Percentiles rank a stretch among this genome's conserved stretches.
These are phyloP conservation scores for Diplodus puntazzo DNA, from an alignment of 2,797 vertebrate species.

Conservation along the genomic window DNA sequence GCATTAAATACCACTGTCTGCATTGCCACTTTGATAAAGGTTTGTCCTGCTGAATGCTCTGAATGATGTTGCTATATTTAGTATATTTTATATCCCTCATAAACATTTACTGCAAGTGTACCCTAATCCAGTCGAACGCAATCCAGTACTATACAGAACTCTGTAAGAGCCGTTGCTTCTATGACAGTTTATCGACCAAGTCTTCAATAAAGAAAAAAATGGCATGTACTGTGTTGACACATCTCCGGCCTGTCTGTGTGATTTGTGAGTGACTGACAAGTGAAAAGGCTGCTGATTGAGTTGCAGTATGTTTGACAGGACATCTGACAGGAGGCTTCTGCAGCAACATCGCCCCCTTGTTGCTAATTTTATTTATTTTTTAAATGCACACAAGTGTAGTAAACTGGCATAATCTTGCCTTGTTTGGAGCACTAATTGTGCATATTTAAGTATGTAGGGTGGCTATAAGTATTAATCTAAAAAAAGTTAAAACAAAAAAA, in stretches of 20 bases:
- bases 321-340: not conserved
- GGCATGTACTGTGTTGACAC: conserved; percentile 76
- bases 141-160: conserved; percentile 78
- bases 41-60: conserved; percentile 91
- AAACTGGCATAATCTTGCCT: not conserved
- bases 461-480: not conserved
- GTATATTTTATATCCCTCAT: conserved; percentile 83
- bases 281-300: not conserved
- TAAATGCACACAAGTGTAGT: not conserved
- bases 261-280: conserved; percentile 16
- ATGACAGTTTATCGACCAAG: conserved; percentile 78
- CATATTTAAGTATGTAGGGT: not conserved
- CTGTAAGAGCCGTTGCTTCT: conserved; percentile 74
- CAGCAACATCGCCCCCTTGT: conserved; percentile 28
- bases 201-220: conserved; percentile 82
- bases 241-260: conserved; percentile 30
- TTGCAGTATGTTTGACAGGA: not conserved
- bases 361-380: not conserved
- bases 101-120: conserved; percentile 77
- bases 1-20: conserved; percentile 93
- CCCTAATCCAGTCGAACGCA: conserved; percentile 58
- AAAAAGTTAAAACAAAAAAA: too few relatives aligned
- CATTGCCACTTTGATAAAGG: conserved; percentile 91
- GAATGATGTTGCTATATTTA: conserved; percentile 80
- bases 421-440: not conserved